Conservation (phyloP, 2,113 vertebrate species). For the Eclectus roratus region DNA sequence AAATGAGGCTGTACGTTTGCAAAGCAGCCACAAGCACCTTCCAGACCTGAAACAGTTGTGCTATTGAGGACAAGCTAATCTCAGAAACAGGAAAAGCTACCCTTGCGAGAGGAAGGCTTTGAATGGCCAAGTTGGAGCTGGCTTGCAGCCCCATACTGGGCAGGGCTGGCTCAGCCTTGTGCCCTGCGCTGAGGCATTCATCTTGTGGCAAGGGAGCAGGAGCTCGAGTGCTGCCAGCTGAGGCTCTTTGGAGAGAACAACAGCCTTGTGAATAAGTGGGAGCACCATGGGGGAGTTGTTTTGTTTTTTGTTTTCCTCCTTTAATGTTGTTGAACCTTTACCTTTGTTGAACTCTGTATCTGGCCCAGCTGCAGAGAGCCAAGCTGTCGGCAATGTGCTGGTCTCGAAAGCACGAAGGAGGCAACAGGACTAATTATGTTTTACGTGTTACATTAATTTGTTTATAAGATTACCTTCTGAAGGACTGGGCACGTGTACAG, state of each 20-base stretch:
- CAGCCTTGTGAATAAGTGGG: background rate
- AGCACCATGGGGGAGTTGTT: background rate
- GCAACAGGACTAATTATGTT: background rate
- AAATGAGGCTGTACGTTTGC: background rate
- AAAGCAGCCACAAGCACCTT: background rate
- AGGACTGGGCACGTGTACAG: background rate
- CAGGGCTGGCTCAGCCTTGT: background rate
- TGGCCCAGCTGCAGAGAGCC: background rate
- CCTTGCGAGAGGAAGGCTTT: background rate
- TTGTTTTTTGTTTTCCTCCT: background rate
- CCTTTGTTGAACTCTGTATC: background rate
- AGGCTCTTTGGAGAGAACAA: background rate
- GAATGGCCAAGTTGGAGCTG: background rate
- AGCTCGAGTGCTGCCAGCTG: background rate
- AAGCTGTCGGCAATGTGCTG: background rate
- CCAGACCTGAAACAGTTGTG: background rate
- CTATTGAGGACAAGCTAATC: background rate
- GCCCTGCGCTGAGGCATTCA: accelerated
- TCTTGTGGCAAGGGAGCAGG: accelerated
- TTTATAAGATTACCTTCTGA: background rate
- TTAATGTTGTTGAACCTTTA: background rate
- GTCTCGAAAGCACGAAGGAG: background rate
- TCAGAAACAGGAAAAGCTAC: accelerated
- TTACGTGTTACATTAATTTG: background rate
- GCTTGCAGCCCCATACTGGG: background rate